Percentiles rank a stretch among this genome's conserved stretches.
These are phyloP conservation scores for Ptyas mucosa DNA, from an alignment of 2,113 vertebrate genomes.

Conservation along the genomic window DNA sequence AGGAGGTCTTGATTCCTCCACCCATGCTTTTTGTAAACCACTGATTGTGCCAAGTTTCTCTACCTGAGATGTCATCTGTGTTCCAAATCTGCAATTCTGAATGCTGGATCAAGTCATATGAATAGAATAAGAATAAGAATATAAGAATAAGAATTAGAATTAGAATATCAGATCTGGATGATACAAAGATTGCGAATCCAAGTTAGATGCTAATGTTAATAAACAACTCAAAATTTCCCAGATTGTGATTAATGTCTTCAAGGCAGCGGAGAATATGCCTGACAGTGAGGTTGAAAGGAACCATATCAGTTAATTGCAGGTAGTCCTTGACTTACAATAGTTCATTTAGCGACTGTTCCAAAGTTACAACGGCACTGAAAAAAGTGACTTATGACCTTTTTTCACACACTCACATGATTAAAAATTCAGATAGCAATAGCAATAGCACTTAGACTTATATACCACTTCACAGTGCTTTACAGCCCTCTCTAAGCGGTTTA, in stretches of 20 bases:
- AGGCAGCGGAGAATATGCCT: constrained; percentile 16
- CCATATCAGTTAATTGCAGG: background rate
- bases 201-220: background rate
- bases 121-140: no score
- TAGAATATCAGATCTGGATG: background rate
- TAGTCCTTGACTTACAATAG: background rate
- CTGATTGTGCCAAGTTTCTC: background rate
- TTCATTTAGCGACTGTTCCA: background rate
- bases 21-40: constrained; percentile 27
- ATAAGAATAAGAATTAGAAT: no score
- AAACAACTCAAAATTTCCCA: background rate
- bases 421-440: background rate
- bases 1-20: constrained; percentile 32
- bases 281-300: background rate
- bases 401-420: background rate
- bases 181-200: background rate
- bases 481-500: no score
- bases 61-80: constrained; percentile 9
- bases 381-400: no score
- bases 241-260: constrained; percentile 34
- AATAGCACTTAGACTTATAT: no score
- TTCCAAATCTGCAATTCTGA: background rate
- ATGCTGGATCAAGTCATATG: background rate
- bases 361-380: background rate
- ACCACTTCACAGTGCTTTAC: no score